Evolutionary conservation across 2,888 invertebrate genomes (phyloP), one percentile per base, ranked within the genome.

Genomic region (Heliconius sara): DNA sequence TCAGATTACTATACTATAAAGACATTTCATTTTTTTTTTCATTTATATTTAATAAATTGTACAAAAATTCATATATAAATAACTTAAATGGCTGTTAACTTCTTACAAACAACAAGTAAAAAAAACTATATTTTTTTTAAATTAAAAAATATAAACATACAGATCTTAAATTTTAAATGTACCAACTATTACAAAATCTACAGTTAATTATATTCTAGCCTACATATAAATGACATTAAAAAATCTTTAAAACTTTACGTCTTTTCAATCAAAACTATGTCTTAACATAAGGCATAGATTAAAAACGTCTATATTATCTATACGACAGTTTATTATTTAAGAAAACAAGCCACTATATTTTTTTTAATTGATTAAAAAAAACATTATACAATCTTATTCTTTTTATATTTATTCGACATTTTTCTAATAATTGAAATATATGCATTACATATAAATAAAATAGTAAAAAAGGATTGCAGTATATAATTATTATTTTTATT

Each of bases 201-300:
- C 30, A 65, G 5, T 65, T 39, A 67, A 66, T n/a, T 67, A 68
- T 39, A 43, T 25, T 25, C 12, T 68, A 67, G 30, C 34, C 67
- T 67, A 43, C 43, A 43, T 39, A 22, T 12, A 39, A 39, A 39
- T 68, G 34, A n/a, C 22, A 72, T 13, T n/a, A 39, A 30, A 22
- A 57, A 72, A 57, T n/a, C 9, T 72, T 57, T 52, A 52, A 73
- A 52, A 52, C 7, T 30, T 19, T 72, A 30, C 27, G 22, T 13
- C 57, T 34, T 30, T 52, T 52, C 10, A 57, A 43, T 13, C 12
- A 52, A 47, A 75, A 19, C 65, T 34, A 75, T 43, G 74, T 43
- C 74, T 75, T 75, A 66, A 47, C 75, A 66, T 75, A 66, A 75
- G 75, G 43, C 74, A 72, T 22, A 75, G 65, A 75, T 12, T 19